Base-by-base conservation (phyloP, 1,140 invertebrate genomes). In the Riptortus pedestris region DNA sequence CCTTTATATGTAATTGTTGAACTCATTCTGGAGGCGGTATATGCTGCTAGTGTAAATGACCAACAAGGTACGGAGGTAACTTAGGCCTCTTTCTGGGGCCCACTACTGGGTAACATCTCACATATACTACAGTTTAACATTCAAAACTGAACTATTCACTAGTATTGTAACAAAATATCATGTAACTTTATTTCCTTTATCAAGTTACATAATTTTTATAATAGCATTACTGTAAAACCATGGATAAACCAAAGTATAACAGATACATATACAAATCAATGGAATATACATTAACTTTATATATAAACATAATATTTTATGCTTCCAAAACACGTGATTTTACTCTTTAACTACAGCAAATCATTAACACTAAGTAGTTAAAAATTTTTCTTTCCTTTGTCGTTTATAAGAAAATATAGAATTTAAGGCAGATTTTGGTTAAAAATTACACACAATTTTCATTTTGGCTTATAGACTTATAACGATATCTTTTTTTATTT, bases 391-490 rank as follows among this genome's bases (percentile, higher is more conserved):
- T 74, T 76, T 75, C 70, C 67, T 70, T 76, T 72, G 72, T 77
- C 74, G 75, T 79, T 65, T 68, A 66, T 69, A 69, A 69, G 66
- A 79, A 79, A 79, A 80, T 79, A 79, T 80, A 79, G 78, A 81
- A 81, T 82, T 76, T 78, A 81, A 81, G 80, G 80, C 80, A 82
- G 81, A 81, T 81, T 81, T 81, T 81, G 76, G 79, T 77, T 69
- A 70, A 73, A 73, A 77, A 76, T 79, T 77, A 80, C 78, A 81
- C 79, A 79, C 77, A 79, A 77, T 78, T 76, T 75, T 75, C 77
- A 76, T 76, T 61, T 76, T 76, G 74, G 67, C 71, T 69, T 67
- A 66, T 68, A 72, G 74, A 66, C 71, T 69, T 67, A 66, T 68
- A 72, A 66, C 63, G 55, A 68, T 71, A 70, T 74, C 74, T 76